Base-by-base conservation (phyloP, 2,113 vertebrate genomes). In the Okapia johnstoni region DNA sequence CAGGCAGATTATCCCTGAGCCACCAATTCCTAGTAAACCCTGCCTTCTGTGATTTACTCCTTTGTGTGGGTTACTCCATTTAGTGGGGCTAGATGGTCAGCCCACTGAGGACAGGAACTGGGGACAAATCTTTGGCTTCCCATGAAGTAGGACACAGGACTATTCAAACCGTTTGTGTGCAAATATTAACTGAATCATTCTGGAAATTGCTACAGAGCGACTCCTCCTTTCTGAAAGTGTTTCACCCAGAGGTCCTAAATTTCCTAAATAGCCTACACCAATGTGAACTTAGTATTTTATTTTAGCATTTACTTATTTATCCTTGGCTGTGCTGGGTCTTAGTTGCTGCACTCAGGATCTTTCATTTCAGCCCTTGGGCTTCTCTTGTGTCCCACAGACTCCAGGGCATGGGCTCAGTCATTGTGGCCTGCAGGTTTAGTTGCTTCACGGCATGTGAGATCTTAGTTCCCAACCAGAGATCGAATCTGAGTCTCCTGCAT, bases 301-400 rank as follows among this genome's bases (percentile, higher is more conserved):
- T 76, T 76, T 43, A 43, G 43, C 14, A 40, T 43, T 76, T 76
- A 26, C 12, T 76, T 76, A 40, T 43, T 76, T 43, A 43, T 43
- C 23, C 23, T 43, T 26, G 40, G 40, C 40, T 43, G 12, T 26
- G 70, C 14, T 43, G 23, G 40, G 40, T 76, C 70, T 76, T 43
- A 7, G 23, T 14, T 76, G 70, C 0, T 0, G 70, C 40, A 40
- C 40, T 43, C 40, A 3, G 4, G 40, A 26, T 25, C 12, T 76
- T 76, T 26, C 3, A 13, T 43, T 43, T 7, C 70, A 76, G 70
- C 70, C 5, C 1, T 0, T 76, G 40, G 40, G 6, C 40, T 43
- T 43, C 70, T 26, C 70, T 76, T 76, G 12, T 7, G 6, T 25
- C 40, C 36, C 70, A 7, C 40, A 2, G 70, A 76, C 36, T 7